Conservation (phyloP, 2,888 invertebrate genomes). For the Lycocerus yunnanus region DNA sequence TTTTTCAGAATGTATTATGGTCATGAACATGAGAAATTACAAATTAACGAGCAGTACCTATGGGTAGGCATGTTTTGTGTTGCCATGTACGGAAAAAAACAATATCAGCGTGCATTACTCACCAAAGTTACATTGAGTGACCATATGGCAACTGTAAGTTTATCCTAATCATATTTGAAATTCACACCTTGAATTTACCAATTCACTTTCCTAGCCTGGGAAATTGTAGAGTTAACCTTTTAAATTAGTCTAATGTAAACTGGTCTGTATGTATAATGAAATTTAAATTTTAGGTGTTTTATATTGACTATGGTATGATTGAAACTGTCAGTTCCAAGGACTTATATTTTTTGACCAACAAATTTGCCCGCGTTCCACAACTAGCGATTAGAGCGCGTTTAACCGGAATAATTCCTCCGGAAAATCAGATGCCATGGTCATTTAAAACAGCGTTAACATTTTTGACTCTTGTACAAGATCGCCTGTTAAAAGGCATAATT, state of each 20-base stretch:
- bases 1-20: slow-evolving; percentile 5
- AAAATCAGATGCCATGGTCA: slow-evolving; percentile 57
- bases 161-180: background rate
- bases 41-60: slow-evolving; percentile 37
- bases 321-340: slow-evolving; percentile 48
- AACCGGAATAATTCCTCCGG: slow-evolving; percentile 54
- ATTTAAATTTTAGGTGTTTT: slow-evolving; percentile 56
- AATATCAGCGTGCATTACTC: slow-evolving; percentile 62
- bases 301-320: slow-evolving; percentile 65
- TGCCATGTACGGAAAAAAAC: slow-evolving; percentile 54
- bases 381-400: slow-evolving; percentile 61
- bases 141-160: slow-evolving; percentile 56
- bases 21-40: slow-evolving; percentile 16
- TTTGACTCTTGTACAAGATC: slow-evolving; percentile 51
- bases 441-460: slow-evolving; percentile 54
- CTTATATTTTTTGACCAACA: slow-evolving; percentile 52
- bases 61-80: slow-evolving; percentile 58
- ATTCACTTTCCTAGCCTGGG: too few species aligned
- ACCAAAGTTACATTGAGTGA: slow-evolving; percentile 52
- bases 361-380: slow-evolving; percentile 56
- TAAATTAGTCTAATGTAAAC: too few species aligned
- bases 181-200: too few species aligned
- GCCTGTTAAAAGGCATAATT: slow-evolving; percentile 54
- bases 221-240: too few species aligned
- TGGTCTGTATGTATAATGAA: too few species aligned